These are phyloP conservation scores for Sarcophaga rosellei DNA, from an alignment of 2,888 invertebrate species.

Conservation along the genomic window DNA sequence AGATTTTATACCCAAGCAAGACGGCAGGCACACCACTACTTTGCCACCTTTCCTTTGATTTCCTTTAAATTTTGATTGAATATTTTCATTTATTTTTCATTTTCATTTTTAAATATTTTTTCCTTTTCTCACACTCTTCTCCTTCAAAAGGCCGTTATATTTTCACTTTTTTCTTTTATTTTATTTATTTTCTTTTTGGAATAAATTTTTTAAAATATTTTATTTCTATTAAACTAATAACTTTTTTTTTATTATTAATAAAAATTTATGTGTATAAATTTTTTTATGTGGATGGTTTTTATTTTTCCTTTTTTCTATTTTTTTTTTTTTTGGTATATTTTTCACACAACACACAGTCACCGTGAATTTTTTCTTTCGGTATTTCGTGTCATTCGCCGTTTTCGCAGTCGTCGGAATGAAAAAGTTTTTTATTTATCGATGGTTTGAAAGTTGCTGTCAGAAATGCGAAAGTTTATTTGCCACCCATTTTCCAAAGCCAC, in stretches of 20 bases:
- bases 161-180: conserved; percentile 28
- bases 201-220: conserved; percentile 19
- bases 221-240: conserved; percentile 32
- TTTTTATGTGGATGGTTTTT: conserved; percentile 10
- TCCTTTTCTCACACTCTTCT: not conserved
- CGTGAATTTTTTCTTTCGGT: conserved; percentile 72
- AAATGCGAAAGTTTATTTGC: conserved; percentile 76
- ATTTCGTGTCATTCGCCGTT: conserved; percentile 78
- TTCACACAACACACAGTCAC: conserved; percentile 62
- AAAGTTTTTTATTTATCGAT: conserved; percentile 81
- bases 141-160: conserved; percentile 7
- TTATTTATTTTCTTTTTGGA: conserved; percentile 13
- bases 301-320: not conserved
- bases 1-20: conserved; percentile 15
- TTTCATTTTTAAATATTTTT: conserved; percentile 10
- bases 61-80: conserved; percentile 1
- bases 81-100: conserved; percentile 24
- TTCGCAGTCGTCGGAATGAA: conserved; percentile 80
- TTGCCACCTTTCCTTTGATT: conserved; percentile 45
- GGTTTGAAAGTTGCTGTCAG: conserved; percentile 77
- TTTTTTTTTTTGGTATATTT: conserved; percentile 46
- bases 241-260: conserved; percentile 46
- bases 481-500: conserved; percentile 72
- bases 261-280: conserved; percentile 33
- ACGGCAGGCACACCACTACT: conserved; percentile 15